phyloP scores from a whole-genome alignment of 2,888 invertebrate genomes.

The Lepidocyrtoides sp. region DNA sequence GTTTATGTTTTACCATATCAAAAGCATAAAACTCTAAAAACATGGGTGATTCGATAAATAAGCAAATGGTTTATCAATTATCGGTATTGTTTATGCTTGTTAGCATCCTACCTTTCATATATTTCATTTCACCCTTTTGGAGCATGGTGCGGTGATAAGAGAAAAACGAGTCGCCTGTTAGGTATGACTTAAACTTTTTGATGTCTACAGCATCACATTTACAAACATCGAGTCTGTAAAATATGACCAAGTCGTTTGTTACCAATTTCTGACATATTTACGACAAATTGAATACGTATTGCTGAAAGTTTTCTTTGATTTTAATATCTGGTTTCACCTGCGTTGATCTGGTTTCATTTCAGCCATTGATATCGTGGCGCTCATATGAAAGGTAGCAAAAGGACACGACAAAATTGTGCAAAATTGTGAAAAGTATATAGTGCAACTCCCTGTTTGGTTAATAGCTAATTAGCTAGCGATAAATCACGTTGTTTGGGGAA shows the following conservation, averaged over 20 bases:
- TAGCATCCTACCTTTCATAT: not conserved
- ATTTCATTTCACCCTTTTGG: not conserved
- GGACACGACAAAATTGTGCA: not conserved
- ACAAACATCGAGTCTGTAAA: not conserved
- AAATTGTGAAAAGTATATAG: too few relatives aligned
- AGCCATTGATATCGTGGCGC: not conserved
- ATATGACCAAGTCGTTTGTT: too few relatives aligned
- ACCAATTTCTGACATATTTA: too few relatives aligned
- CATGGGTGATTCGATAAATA: too few relatives aligned
- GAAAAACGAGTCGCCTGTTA: slow-evolving; percentile 25
- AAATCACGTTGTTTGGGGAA: too few relatives aligned
- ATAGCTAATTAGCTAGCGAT: not conserved
- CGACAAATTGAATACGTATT: too few relatives aligned
- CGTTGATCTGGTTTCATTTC: not conserved
- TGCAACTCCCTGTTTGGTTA: not conserved
- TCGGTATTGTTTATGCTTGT: too few relatives aligned
- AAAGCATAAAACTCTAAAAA: too few relatives aligned
- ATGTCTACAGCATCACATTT: not conserved
- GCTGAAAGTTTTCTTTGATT: not conserved
- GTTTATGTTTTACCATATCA: too few relatives aligned
- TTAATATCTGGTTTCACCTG: slow-evolving; percentile 13
- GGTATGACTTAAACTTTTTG: not conserved
- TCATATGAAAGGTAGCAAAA: not conserved
- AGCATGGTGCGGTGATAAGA: not conserved
- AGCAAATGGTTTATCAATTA: too few relatives aligned